Evolutionary conservation across 1,140 invertebrate species (phyloP), one percentile per base, ranked within the genome.

Genomic region (Brachionus calyciflorus): DNA sequence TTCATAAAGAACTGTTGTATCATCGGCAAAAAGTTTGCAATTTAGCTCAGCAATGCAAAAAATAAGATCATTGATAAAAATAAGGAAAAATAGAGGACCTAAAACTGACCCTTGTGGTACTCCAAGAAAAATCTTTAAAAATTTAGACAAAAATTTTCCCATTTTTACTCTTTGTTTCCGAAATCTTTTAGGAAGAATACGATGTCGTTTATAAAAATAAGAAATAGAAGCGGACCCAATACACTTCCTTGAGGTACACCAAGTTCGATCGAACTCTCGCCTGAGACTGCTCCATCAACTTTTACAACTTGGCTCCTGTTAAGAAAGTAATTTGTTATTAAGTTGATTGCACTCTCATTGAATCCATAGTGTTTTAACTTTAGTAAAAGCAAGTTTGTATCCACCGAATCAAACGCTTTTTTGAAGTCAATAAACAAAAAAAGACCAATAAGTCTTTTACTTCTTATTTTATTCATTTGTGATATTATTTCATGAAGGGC

Each of bases 341-440:
- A 30, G 51, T 51, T 51, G 21, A 73, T 24, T 51, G 44, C 33
- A 24, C 9, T 14, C 33, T 53, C 17, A 24, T 24, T 7, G 30
- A 73, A 51, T 9, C 49, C 46, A 53, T 51, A 53, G 24, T 40
- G 17, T 19, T 28, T 24, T 6, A 73, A 30, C 17, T 73, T 73
- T 26, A 19, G 7, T 14, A 49, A 24, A 12, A 73, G 40, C 10
- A 53, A 10, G 14, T 14, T 1, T 33, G 30, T n/a, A 1, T 49
- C 30, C 14, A 73, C 69, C n/a, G 26, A 24, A 37, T 73, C 69
- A 73, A 73, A 73, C 9, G 69, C 69, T 49, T 73, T 73, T 33
- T 37, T 49, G 12, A 51, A 73, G 48, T 73, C 69, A 17, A 73
- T 46, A 48, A 69, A 69, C n/a, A 69, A 14, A 26, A 44, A 26